Percentiles rank a stretch among this genome's conserved stretches.
phyloP scores from a whole-genome alignment of 1,140 invertebrate species.

The Brachionus angularis region DNA sequence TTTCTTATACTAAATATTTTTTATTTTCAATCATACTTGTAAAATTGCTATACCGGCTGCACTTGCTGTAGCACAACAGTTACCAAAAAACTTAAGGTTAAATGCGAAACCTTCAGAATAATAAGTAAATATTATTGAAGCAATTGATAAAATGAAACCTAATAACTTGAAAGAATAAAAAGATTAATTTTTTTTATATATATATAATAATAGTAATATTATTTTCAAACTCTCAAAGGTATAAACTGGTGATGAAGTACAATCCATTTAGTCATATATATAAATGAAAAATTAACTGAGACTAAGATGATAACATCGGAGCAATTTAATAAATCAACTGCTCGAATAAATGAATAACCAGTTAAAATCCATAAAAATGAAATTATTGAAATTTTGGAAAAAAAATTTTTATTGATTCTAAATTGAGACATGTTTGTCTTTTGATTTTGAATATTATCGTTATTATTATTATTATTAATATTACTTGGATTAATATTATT shows the following conservation, averaged over 20 bases:
- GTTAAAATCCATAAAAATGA: constrained; percentile 7
- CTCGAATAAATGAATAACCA: constrained; percentile 23
- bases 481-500: no score
- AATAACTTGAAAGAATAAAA: constrained; percentile 13
- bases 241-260: constrained; percentile 32
- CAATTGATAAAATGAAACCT: constrained; percentile 33
- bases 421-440: constrained; percentile 25
- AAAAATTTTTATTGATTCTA: constrained; percentile 13
- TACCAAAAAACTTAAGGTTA: constrained; percentile 24
- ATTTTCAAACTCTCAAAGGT: constrained; percentile 6
- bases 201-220: not conserved
- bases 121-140: constrained; percentile 39
- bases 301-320: constrained; percentile 27
- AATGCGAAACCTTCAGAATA: constrained; percentile 42
- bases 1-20: not conserved
- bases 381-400: constrained; percentile 2
- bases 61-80: constrained; percentile 26
- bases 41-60: constrained; percentile 31
- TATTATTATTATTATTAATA: no score
- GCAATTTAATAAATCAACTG: constrained; percentile 10
- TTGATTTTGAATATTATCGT: no score
- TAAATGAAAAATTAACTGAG: constrained; percentile 37
- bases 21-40: not conserved
- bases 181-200: no score
- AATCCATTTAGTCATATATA: constrained; percentile 35